Evolutionary conservation across 2,113 vertebrate genomes (phyloP).

Genomic region (Miniopterus natalensis): DNA sequence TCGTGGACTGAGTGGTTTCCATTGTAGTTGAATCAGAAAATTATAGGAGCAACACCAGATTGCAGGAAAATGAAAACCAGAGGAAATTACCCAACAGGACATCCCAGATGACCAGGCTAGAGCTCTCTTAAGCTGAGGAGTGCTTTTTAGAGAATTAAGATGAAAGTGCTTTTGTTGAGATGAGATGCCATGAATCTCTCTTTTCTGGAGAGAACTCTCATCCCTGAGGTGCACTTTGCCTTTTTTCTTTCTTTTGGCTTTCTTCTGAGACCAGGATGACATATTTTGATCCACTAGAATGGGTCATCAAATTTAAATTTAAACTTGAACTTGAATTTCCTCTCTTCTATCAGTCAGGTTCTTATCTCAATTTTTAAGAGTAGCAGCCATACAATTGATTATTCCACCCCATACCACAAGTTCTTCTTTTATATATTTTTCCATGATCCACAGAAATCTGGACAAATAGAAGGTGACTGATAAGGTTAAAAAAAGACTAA

Average conservation of each 20-base stretch:
- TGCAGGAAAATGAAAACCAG: not conserved
- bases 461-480: not conserved
- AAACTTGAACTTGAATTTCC: constrained; percentile 47
- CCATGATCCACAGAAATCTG: not conserved
- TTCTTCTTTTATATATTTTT: not conserved
- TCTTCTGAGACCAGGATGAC: not conserved
- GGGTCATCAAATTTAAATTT: not conserved
- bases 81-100: not conserved
- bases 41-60: not conserved
- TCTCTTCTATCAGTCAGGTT: not conserved
- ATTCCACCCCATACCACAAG: not conserved
- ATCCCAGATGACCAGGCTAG: not conserved
- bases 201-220: not conserved
- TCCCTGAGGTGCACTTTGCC: not conserved
- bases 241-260: not conserved
- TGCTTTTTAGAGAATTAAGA: constrained; percentile 33
- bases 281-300: not conserved
- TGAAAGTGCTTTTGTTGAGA: constrained; percentile 12
- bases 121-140: not conserved
- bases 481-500: not conserved
- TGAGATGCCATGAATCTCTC: not conserved
- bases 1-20: not conserved
- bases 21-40: not conserved
- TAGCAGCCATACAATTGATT: not conserved
- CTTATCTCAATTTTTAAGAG: not conserved